Conservation (phyloP, 1,140 invertebrate species). For the Trissolcus basalis region DNA sequence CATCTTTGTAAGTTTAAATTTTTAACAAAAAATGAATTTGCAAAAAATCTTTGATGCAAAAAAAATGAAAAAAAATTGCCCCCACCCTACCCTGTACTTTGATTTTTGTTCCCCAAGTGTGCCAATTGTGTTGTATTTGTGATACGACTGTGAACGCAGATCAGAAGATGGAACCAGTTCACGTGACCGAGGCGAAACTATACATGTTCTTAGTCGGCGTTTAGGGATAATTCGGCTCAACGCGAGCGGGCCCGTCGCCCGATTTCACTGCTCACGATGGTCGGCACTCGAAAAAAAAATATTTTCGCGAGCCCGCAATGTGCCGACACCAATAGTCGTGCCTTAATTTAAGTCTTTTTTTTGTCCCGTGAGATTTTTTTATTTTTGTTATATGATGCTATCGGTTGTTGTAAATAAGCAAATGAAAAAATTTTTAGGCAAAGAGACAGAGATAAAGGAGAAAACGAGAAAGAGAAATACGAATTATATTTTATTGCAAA, state of each 20-base stretch:
- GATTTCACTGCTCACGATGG: constrained; percentile 54
- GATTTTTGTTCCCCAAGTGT: constrained; percentile 20
- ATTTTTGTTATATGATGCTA: neutral
- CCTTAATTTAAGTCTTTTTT: constrained; percentile 21
- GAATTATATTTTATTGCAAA: constrained; percentile 50
- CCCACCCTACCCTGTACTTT: too few relatives aligned
- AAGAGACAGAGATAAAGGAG: constrained; percentile 20
- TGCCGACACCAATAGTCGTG: constrained; percentile 29
- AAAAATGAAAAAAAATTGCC: too few relatives aligned
- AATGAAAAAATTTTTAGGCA: neutral
- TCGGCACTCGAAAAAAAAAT: constrained; percentile 3
- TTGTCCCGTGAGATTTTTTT: constrained; percentile 34
- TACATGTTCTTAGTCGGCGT: constrained; percentile 23
- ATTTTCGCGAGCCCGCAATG: constrained; percentile 7
- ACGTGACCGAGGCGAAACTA: constrained; percentile 19
- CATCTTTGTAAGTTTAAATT: too few relatives aligned
- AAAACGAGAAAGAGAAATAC: constrained; percentile 31
- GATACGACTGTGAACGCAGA: constrained; percentile 33
- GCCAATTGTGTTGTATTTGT: constrained; percentile 40
- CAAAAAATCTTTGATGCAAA: too few relatives aligned
- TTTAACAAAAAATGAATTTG: too few relatives aligned
- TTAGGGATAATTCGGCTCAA: constrained; percentile 36
- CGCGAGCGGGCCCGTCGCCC: constrained; percentile 11
- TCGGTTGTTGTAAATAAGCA: neutral
- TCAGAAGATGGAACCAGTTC: constrained; percentile 49